phyloP scores from a whole-genome alignment of 1,140 invertebrate species.

The Diplogasteroides magnus region DNA sequence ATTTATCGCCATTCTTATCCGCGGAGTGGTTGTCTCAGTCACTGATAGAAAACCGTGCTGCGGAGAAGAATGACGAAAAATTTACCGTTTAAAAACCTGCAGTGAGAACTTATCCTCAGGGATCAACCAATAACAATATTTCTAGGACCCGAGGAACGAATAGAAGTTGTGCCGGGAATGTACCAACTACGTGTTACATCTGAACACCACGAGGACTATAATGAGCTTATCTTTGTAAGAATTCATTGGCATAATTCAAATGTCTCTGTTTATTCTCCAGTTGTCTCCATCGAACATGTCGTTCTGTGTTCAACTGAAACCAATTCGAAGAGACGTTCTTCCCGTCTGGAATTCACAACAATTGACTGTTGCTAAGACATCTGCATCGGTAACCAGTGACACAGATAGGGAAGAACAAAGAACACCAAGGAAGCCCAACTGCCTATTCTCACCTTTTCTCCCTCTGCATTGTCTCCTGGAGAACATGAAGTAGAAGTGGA shows the following conservation, averaged over 20 bases:
- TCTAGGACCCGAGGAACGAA: not conserved
- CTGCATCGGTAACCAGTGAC: no score
- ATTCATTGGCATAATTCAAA: not conserved
- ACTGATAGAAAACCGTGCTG: no score
- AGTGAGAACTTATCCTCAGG: no score
- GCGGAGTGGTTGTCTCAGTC: no score
- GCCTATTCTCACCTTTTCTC: not conserved
- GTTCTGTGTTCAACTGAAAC: not conserved
- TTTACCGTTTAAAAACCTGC: no score
- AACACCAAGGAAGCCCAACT: not conserved
- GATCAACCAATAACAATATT: no score
- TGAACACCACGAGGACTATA: not conserved
- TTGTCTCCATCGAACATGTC: not conserved
- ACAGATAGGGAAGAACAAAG: no score
- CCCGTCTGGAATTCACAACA: no score
- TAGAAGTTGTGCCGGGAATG: not conserved
- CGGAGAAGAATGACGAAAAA: no score
- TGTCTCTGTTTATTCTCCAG: not conserved
- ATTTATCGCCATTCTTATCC: no score
- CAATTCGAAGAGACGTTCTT: not conserved
- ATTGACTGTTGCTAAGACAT: no score
- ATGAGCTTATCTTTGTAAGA: not conserved
- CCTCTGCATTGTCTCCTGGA: not conserved
- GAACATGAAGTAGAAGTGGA: not conserved
- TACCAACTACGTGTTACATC: not conserved